phyloP scores from a whole-genome alignment of 2,113 vertebrate genomes.

The Anarrhichthys ocellatus region DNA sequence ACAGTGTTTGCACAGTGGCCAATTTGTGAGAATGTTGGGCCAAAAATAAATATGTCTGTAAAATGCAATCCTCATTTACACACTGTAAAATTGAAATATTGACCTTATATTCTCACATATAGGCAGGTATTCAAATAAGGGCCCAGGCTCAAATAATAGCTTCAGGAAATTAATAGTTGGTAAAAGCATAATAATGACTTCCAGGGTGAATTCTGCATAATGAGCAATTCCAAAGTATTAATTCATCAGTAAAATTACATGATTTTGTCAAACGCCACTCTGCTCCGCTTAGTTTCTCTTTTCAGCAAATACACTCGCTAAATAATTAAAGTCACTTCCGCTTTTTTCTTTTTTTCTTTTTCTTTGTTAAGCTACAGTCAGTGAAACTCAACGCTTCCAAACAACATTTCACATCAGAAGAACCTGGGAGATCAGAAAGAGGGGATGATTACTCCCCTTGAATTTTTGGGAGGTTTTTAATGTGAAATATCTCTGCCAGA shows the following conservation, averaged over 20 bases:
- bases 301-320: not conserved
- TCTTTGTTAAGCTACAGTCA: not conserved
- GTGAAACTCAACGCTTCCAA: not conserved
- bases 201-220: not conserved
- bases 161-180: not conserved
- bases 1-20: not conserved
- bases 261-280: not conserved
- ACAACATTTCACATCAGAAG: not conserved
- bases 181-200: not conserved
- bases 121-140: not conserved
- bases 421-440: not conserved
- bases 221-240: not conserved
- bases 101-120: not conserved
- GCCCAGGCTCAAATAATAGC: not conserved
- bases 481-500: not conserved
- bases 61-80: not conserved
- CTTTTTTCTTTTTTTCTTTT: not conserved
- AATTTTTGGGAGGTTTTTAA: not conserved
- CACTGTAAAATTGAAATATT: not conserved
- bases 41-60: not conserved
- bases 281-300: not conserved
- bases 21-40: not conserved
- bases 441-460: not conserved
- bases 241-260: not conserved
- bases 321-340: not conserved